phyloP scores from a whole-genome alignment of 2,888 invertebrate genomes.

The Halocaridina rubra region DNA sequence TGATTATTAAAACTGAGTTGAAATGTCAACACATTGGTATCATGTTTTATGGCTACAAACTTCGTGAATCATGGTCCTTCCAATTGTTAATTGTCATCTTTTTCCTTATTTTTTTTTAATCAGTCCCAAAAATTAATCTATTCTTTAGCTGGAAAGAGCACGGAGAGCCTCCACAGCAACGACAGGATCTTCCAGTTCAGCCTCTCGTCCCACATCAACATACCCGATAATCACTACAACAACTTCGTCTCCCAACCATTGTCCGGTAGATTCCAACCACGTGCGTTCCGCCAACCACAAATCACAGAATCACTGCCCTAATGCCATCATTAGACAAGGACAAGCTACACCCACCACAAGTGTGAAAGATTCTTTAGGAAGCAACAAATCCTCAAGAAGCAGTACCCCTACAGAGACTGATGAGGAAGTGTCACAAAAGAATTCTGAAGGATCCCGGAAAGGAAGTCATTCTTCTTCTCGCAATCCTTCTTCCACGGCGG shows the following conservation, averaged over 20 bases:
- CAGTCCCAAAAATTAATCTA: background rate
- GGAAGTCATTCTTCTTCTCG: conserved; percentile 70
- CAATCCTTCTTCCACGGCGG: background rate
- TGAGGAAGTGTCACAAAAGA: conserved; percentile 23
- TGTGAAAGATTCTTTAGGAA: background rate
- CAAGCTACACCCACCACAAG: background rate
- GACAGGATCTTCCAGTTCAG: background rate
- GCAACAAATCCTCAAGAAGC: background rate
- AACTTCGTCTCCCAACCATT: background rate
- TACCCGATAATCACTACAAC: background rate
- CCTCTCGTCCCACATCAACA: background rate
- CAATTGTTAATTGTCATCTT: no score
- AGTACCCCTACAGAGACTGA: background rate
- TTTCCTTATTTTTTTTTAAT: no score
- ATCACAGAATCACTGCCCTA: background rate
- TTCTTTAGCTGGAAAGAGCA: background rate
- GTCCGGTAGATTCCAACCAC: background rate
- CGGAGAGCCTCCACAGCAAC: background rate
- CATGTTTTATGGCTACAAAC: no score
- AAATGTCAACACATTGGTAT: no score
- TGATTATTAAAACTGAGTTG: no score
- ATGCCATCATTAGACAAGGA: background rate
- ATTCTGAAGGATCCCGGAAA: conserved; percentile 66
- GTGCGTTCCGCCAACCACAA: background rate
- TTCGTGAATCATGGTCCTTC: no score